Base-by-base conservation (phyloP, 2,113 vertebrate species). In the Holacanthus passer region DNA sequence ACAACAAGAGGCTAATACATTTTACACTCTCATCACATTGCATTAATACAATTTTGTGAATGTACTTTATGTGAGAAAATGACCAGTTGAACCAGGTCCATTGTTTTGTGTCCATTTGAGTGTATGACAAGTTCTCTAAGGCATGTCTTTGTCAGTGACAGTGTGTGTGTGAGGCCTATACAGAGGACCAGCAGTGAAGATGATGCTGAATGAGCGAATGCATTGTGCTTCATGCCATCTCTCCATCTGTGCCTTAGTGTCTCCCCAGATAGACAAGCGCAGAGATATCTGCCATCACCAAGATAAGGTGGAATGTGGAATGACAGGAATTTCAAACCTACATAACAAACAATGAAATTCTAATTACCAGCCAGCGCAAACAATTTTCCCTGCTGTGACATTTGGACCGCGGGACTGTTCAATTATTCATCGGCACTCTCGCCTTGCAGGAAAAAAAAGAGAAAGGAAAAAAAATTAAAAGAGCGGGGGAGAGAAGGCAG, bases 291-390 rank as follows among this genome's bases (percentile, higher is more conserved):
- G 87, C 90, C 83, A 73, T 89, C 91, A 66, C 80, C 24, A 0
- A 73, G 86, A 92, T 89, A 82, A 89, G 83, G 87, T 84, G 78
- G 73, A 88, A 92, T 91, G 80, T 77, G 81, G 79, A 92, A 89
- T 85, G 91, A 93, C 91, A 89, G 88, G 87, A 89, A 90, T 90
- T 90, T 92, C 88, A 89, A 94, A 90, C 88, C 90, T 88, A 93
- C 91, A 93, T 92, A 89, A 95, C 91, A 94, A 94, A 94, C 92
- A 94, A 92, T 94, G 89, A 92, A 94, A 94, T 92, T 92, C 91
- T 94, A 95, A 95, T 95, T 93, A 95, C 89, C 85, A 91, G 86
- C 85, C 85, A 91, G 83, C 56, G 84, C 89, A 93, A 94, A 95
- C 91, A 90, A 91, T 93, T 95, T 94, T 83, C 90, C 91, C 86